Percentiles rank a stretch among this genome's conserved stretches.
phyloP scores from a whole-genome alignment of 2,113 vertebrate species.

The Psilopogon haemacephalus region DNA sequence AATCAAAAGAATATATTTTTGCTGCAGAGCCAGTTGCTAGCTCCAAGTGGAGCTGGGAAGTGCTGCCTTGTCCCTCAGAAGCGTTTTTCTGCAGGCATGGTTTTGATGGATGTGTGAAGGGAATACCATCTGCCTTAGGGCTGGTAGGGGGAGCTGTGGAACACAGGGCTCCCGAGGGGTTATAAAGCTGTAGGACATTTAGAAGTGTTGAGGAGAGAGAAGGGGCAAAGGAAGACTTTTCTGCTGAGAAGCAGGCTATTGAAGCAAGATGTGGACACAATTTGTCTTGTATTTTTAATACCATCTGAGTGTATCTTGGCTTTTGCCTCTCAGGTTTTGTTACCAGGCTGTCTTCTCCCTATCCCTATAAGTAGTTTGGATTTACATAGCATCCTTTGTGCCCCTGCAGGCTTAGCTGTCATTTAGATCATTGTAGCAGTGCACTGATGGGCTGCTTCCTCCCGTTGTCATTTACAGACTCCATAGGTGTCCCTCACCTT shows the following conservation, averaged over 20 bases:
- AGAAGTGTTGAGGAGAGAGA: not conserved
- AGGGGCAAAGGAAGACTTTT: not conserved
- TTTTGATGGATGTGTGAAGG: constrained; percentile 10
- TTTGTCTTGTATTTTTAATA: not conserved
- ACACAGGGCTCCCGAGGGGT: not conserved
- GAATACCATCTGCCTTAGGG: not conserved
- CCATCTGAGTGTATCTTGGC: not conserved
- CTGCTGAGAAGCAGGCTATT: not conserved
- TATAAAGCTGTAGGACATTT: not conserved
- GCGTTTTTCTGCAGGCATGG: constrained; percentile 18
- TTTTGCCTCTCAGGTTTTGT: not conserved
- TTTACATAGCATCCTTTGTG: not conserved
- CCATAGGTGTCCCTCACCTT: not conserved
- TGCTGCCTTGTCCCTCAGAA: not conserved
- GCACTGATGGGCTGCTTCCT: not conserved
- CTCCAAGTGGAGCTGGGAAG: not conserved
- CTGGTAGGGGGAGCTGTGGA: not conserved
- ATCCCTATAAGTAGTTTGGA: not conserved
- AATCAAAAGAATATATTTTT: constrained; percentile 30
- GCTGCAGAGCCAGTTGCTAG: not conserved
- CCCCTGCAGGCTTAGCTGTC: not conserved
- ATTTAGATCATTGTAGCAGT: not conserved
- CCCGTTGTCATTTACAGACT: not conserved
- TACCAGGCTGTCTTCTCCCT: not conserved
- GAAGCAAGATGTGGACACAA: not conserved